Conservation (phyloP, 2,113 vertebrate genomes). For the Cyanoramphus novaezelandiae region DNA sequence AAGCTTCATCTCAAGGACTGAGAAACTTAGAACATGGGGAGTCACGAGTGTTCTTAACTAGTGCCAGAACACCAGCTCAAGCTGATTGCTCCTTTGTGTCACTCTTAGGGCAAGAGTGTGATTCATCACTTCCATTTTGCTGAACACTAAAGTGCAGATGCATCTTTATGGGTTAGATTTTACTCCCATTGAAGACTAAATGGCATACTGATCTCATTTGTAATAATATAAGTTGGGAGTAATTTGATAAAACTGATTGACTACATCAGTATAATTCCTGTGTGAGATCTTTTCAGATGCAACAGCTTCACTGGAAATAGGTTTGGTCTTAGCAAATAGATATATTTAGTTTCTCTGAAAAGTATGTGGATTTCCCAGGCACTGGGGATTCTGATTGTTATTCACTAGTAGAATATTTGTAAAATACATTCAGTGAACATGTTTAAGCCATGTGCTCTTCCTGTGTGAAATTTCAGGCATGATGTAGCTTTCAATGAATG, state of each 20-base stretch:
- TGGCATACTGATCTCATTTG: neutral
- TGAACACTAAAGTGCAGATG: neutral
- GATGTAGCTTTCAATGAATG: neutral
- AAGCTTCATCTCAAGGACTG: neutral
- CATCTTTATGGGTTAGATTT: neutral
- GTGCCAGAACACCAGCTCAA: conserved; percentile 14
- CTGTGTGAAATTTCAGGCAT: neutral
- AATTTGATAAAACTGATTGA: neutral
- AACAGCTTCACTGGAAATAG: neutral
- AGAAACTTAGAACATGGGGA: neutral
- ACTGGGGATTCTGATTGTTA: neutral
- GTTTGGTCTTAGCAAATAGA: neutral
- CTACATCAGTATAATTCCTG: neutral
- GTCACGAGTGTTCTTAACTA: neutral
- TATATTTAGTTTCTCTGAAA: neutral
- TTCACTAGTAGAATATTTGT: neutral
- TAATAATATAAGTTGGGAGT: neutral
- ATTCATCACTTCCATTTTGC: conserved; percentile 41
- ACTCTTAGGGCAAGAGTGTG: conserved; percentile 13
- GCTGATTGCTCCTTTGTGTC: conserved; percentile 51
- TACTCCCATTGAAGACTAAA: neutral
- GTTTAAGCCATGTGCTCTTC: neutral
- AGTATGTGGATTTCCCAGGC: neutral
- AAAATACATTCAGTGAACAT: neutral
- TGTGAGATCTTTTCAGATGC: neutral